Evolutionary conservation across 2,113 vertebrate species (phyloP).

Genomic region (Chlorodrepanis virens): DNA sequence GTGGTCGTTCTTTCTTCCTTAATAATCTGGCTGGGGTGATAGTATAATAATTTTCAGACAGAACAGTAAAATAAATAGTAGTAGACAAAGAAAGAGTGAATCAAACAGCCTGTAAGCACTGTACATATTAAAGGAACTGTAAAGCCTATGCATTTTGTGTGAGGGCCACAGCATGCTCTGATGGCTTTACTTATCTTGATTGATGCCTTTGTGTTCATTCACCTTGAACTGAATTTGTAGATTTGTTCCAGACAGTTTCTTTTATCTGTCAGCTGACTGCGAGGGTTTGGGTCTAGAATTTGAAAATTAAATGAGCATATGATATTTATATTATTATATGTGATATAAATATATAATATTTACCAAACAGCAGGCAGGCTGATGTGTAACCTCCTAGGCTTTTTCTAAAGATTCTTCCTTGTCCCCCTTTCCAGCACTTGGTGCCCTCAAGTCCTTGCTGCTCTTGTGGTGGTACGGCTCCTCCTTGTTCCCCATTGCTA

Average conservation of each 20-base stretch:
- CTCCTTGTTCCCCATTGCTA: background rate
- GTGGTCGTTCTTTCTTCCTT: constrained; percentile 64
- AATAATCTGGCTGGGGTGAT: constrained; percentile 58
- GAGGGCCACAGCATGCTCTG: background rate
- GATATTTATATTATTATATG: background rate
- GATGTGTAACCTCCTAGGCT: background rate
- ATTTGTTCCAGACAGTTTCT: background rate
- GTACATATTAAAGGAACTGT: background rate
- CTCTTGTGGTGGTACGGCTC: background rate
- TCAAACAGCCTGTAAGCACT: background rate
- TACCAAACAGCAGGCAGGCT: background rate
- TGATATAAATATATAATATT: background rate
- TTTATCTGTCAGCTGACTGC: background rate
- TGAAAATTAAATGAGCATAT: background rate
- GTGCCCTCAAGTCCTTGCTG: background rate
- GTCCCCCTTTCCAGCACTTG: background rate
- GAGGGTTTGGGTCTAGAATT: background rate
- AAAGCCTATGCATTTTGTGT: background rate
- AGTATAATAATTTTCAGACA: constrained; percentile 59
- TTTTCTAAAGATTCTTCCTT: constrained; percentile 16
- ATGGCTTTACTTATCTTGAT: background rate
- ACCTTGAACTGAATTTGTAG: background rate
- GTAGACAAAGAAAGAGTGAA: background rate
- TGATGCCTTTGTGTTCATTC: background rate
- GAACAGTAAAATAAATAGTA: constrained; percentile 37